Base-by-base conservation (phyloP, 2,888 invertebrate species). In the Macrosiphum euphorbiae region DNA sequence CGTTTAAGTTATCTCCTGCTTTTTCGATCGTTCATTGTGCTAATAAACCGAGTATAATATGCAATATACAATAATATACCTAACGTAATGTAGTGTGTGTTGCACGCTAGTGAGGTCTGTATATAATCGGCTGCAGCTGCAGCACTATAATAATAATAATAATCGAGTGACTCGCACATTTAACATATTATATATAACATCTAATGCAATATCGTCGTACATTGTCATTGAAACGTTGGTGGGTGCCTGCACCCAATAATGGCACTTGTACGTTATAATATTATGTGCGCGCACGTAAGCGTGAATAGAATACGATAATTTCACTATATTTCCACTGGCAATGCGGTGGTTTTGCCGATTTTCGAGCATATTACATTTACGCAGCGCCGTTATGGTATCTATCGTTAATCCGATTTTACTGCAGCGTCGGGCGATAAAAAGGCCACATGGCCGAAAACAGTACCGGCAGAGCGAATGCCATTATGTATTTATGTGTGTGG, bases 271-370 rank as follows among this genome's bases (percentile, higher is more conserved):
- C n/a, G 20, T 16, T 26, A 8, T 78, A 20, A 35, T 35, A 41
- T 78, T 78, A 78, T 35, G 35, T 20, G 35, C 8, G 78, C 52
- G 52, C 35, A 26, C 88, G 55, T 41, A 55, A 5, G 55, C 58
- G 35, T 87, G 50, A 92, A 92, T 92, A 47, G 7, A 78, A 61
- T 16, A 58, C 16, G 8, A 92, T 92, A 92, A 92, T 92, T 87
- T 92, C 52, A 24, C 47, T 61, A 87, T 87, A 20, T 86, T 92
- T 47, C 35, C 35, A 20, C 8, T 16, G n/a, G 10, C 20, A 85
- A 91, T 26, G 55, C 50, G 20, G 35, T 28, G 85, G 91, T 85
- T 91, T 85, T 26, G 4, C 20, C 44, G 35, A 44, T 41, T 35
- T 78, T 20, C 35, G 20, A 26, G 35, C 78, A 78, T 78, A 78